Evolutionary conservation across 92 coral and sea anemone genomes (phyloP).

Genomic region (Phymanthus crucifer): DNA sequence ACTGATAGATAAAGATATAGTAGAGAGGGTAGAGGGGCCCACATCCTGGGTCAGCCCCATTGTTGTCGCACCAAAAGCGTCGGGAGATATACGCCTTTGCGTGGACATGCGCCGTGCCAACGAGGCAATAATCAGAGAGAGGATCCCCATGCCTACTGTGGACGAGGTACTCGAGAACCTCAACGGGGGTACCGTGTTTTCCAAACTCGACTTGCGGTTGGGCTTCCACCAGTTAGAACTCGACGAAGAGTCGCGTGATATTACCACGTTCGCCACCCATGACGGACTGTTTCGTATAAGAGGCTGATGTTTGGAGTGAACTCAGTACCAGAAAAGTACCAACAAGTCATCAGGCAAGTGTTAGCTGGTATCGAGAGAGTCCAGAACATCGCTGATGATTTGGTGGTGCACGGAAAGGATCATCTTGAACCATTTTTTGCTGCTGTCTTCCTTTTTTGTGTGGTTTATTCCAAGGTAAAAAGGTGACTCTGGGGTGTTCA

Average conservation of each 20-base stretch:
- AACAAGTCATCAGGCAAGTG: slow-evolving; percentile 16
- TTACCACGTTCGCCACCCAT: slow-evolving; percentile 16
- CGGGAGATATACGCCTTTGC: no score
- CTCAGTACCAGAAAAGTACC: slow-evolving; percentile 24
- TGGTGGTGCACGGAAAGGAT: slow-evolving; percentile 24
- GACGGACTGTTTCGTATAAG: no score
- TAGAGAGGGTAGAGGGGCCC: no score
- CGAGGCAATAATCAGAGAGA: no score
- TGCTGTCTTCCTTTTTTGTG: slow-evolving; percentile 40
- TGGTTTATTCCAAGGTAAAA: slow-evolving; percentile 54
- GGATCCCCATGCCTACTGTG: neutral
- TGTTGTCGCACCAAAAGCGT: no score
- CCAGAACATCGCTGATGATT: slow-evolving; percentile 37
- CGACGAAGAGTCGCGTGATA: neutral
- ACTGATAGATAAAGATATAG: no score
- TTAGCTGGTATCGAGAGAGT: no score
- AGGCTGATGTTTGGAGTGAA: no score
- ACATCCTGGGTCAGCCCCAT: no score
- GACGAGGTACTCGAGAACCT: no score
- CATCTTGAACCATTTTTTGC: neutral
- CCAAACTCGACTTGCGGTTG: slow-evolving; percentile 6
- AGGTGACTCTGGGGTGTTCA: slow-evolving; percentile 43
- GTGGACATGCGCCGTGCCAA: no score
- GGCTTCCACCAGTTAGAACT: neutral
- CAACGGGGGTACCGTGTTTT: neutral